Conservation (phyloP, 2,797 vertebrate genomes). For the Pseudomugil gertrudae region DNA sequence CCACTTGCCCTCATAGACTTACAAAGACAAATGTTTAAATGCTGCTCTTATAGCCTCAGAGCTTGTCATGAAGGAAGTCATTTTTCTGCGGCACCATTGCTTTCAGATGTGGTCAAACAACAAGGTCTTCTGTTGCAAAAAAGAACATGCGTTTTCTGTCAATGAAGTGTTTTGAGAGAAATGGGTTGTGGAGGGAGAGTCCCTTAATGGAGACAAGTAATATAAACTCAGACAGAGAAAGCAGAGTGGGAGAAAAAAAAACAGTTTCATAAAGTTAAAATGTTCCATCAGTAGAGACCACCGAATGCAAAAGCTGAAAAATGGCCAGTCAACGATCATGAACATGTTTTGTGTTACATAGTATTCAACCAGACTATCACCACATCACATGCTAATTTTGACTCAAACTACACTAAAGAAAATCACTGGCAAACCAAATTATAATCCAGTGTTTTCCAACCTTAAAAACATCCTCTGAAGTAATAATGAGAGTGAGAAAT, state of each 20-base stretch:
- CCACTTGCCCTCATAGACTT: slow-evolving; percentile 39
- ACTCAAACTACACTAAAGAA: slow-evolving; percentile 9
- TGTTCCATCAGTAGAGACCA: slow-evolving; percentile 75
- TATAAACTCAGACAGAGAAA: slow-evolving; percentile 77
- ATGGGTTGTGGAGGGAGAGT: slow-evolving; percentile 76
- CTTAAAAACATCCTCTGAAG: slow-evolving; percentile 76
- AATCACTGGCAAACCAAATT: slow-evolving; percentile 9
- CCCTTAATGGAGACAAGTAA: slow-evolving; percentile 75
- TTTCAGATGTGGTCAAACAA: slow-evolving; percentile 77
- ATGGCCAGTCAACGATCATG: slow-evolving; percentile 58
- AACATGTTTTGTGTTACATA: slow-evolving; percentile 26
- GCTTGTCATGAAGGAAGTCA: slow-evolving; percentile 64
- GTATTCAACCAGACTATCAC: slow-evolving; percentile 33
- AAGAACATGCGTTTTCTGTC: slow-evolving; percentile 71
- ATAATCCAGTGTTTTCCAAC: slow-evolving; percentile 55
- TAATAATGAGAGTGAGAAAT: slow-evolving; percentile 82
- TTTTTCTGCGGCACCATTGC: slow-evolving; percentile 70
- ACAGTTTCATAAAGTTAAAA: slow-evolving; percentile 76
- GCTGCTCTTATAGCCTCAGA: slow-evolving; percentile 30
- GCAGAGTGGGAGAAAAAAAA: slow-evolving; percentile 79
- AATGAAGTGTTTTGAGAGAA: slow-evolving; percentile 85
- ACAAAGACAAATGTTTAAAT: slow-evolving; percentile 44
- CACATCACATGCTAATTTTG: slow-evolving; percentile 24
- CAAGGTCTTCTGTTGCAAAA: slow-evolving; percentile 52
- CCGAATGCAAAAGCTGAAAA: slow-evolving; percentile 66